Conservation (phyloP, 1,140 invertebrate species). For the Coptotermes formosanus region DNA sequence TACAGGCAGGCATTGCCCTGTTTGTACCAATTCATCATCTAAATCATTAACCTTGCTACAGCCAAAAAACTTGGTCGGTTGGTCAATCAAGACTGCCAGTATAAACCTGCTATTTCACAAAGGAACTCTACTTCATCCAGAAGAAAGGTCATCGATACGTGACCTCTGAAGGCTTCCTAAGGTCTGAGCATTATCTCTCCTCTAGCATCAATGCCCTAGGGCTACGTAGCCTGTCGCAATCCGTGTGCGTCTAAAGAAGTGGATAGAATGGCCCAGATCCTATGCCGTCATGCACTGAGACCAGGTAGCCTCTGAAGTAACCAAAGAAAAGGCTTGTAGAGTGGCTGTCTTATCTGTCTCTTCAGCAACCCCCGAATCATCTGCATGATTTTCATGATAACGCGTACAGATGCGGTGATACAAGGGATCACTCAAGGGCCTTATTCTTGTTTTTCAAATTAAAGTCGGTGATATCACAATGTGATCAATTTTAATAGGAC, state of each 20-base stretch:
- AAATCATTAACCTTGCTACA: not conserved
- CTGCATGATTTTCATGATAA: too few relatives aligned
- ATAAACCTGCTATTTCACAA: not conserved
- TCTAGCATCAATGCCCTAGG: not conserved
- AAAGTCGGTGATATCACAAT: too few relatives aligned
- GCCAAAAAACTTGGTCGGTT: not conserved
- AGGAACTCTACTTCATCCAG: not conserved
- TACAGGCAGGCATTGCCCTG: not conserved
- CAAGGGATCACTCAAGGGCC: too few relatives aligned
- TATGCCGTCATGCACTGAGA: too few relatives aligned
- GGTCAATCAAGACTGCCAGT: not conserved
- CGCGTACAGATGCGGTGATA: too few relatives aligned
- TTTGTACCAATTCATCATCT: not conserved
- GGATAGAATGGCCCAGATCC: not conserved
- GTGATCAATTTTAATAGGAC: too few relatives aligned
- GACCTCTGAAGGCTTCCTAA: not conserved
- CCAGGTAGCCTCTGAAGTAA: too few relatives aligned
- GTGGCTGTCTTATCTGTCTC: too few relatives aligned
- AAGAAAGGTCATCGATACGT: not conserved
- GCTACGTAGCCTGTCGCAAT: constrained; percentile 7
- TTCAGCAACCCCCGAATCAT: too few relatives aligned
- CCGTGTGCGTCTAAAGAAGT: not conserved
- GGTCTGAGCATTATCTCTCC: not conserved
- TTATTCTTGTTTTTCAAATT: too few relatives aligned
- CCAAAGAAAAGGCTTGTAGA: too few relatives aligned